These are phyloP conservation scores for Melanotaenia pygmaea DNA, from an alignment of 2,797 vertebrate genomes.

Conservation along the genomic window DNA sequence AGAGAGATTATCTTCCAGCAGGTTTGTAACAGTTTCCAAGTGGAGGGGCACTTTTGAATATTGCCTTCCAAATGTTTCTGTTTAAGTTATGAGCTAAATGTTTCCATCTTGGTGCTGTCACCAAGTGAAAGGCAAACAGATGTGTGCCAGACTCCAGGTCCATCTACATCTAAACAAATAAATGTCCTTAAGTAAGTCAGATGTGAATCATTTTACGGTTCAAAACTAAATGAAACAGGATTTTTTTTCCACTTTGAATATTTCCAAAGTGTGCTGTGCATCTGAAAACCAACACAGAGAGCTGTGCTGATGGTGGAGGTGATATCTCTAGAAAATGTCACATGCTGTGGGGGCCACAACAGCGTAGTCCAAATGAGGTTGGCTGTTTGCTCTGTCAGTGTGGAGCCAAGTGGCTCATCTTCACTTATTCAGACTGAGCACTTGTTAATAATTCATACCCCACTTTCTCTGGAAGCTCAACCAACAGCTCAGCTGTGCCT, in stretches of 20 bases:
- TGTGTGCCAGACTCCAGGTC: slow-evolving; percentile 8
- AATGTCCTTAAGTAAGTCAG: background rate
- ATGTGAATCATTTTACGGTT: background rate
- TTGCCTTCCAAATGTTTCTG: slow-evolving; percentile 5
- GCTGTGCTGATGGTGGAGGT: background rate
- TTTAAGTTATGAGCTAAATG: slow-evolving; percentile 5
- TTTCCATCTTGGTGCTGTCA: slow-evolving; percentile 23
- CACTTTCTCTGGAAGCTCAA: slow-evolving; percentile 59
- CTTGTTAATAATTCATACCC: slow-evolving; percentile 77
- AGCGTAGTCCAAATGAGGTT: slow-evolving; percentile 30
- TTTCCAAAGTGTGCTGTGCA: background rate
- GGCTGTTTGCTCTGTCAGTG: slow-evolving; percentile 31
- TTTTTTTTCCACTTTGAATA: background rate
- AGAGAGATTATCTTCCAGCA: slow-evolving; percentile 20
- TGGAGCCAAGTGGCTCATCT: slow-evolving; percentile 51
- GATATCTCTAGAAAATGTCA: slow-evolving; percentile 36
- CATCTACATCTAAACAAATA: slow-evolving; percentile 14
- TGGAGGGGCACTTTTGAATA: background rate
- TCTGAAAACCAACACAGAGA: background rate
- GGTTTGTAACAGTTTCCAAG: slow-evolving; percentile 20
- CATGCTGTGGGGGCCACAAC: slow-evolving; percentile 31
- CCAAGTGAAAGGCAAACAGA: background rate
- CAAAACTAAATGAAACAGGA: background rate
- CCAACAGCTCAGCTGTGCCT: slow-evolving; percentile 60
- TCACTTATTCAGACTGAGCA: slow-evolving; percentile 58